Evolutionary conservation across 1,140 invertebrate species (phyloP).

Genomic region (Acromyrmex heyeri): DNA sequence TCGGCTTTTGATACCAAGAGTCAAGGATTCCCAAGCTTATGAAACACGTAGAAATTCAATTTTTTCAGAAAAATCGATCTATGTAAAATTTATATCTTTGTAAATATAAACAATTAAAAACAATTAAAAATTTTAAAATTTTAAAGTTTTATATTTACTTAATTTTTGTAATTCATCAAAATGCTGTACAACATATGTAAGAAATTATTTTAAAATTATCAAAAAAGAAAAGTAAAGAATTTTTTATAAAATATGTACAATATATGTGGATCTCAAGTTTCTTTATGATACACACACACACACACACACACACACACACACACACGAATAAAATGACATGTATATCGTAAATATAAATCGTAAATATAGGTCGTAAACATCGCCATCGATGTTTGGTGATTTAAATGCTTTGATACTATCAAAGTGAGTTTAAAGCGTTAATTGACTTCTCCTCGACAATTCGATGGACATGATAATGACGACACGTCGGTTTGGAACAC

Average conservation of each 20-base stretch:
- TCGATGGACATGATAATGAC: constrained; percentile 44
- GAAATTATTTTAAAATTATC: background rate
- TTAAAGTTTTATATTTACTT: background rate
- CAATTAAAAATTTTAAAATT: background rate
- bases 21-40: background rate
- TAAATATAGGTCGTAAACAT: too few species aligned
- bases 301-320: too few species aligned
- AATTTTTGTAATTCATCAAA: background rate
- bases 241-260: too few species aligned
- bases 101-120: constrained; percentile 6
- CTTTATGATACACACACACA: too few species aligned
- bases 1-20: background rate
- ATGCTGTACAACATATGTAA: background rate
- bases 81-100: background rate
- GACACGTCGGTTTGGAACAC: constrained; percentile 29
- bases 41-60: background rate
- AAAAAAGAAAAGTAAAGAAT: background rate
- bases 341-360: background rate
- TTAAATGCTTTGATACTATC: background rate
- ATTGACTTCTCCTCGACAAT: constrained; percentile 48
- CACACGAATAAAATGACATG: background rate
- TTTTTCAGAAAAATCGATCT: background rate
- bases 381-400: background rate
- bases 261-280: too few species aligned
- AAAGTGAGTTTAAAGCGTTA: constrained; percentile 24